Conservation (phyloP, 2,113 vertebrate species). For the Rousettus leschenaultii region DNA sequence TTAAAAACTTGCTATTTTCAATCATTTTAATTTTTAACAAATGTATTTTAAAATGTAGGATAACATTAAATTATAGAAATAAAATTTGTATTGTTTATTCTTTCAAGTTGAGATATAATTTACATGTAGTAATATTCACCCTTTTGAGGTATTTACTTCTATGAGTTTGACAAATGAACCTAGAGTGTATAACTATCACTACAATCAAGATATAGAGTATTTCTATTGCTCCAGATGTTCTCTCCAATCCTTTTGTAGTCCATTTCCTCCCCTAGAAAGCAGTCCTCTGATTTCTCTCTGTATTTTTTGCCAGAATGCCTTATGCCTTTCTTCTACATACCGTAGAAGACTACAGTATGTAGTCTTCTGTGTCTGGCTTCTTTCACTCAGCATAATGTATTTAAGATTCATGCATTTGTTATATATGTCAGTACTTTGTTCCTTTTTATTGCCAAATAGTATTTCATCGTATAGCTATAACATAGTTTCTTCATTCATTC, state of each 20-base stretch:
- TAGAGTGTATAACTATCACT: not conserved
- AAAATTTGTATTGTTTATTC: not conserved
- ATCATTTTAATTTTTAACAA: not conserved
- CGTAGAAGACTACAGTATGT: not conserved
- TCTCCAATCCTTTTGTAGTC: not conserved
- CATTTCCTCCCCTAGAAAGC: not conserved
- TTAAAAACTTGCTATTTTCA: not conserved
- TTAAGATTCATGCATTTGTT: not conserved
- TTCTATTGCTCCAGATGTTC: not conserved
- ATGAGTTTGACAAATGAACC: conserved; percentile 1
- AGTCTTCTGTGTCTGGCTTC: not conserved
- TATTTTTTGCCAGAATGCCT: not conserved
- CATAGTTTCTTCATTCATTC: not conserved
- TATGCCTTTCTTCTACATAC: too few species aligned
- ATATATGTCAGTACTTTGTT: not conserved
- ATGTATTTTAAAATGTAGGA: not conserved
- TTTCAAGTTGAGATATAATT: not conserved
- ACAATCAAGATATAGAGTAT: not conserved
- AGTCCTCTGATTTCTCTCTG: not conserved
- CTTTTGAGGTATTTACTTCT: not conserved
- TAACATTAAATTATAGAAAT: not conserved
- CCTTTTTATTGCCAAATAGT: not conserved
- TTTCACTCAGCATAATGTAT: not conserved
- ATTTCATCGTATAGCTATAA: not conserved
- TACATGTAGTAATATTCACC: not conserved